A percentile compares a stretch with the other conserved stretches of the same genome.
These are phyloP conservation scores for Fabriciana adippe DNA, from an alignment of 2,888 invertebrate species.

Conservation along the genomic window DNA sequence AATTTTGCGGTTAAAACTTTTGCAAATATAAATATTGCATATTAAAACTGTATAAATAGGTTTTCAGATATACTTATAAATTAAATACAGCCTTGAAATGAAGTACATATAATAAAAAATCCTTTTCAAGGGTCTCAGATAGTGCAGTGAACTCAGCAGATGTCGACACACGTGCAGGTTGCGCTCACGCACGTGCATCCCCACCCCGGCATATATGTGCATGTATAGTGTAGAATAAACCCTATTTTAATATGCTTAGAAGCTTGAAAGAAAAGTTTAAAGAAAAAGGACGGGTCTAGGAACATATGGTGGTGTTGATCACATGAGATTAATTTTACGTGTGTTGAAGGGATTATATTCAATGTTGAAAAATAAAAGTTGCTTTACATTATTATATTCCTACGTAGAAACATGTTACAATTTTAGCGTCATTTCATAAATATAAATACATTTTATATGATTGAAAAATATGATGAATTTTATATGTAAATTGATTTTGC, in stretches of 20 bases:
- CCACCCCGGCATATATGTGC: constrained; percentile 9
- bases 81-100: constrained; percentile 19
- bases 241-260: constrained; percentile 11
- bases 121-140: constrained; percentile 49
- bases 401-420: no score
- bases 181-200: constrained; percentile 49
- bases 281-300: constrained; percentile 16
- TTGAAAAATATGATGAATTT: no score
- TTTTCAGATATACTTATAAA: background rate
- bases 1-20: no score
- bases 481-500: no score
- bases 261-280: constrained; percentile 2
- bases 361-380: constrained; percentile 1
- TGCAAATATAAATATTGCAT: no score
- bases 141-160: constrained; percentile 65
- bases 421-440: no score
- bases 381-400: no score
- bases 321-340: constrained; percentile 13
- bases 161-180: constrained; percentile 56
- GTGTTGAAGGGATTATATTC: background rate
- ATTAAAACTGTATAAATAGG: no score
- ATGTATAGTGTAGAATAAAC: constrained; percentile 12
- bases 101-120: constrained; percentile 22
- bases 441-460: no score
- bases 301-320: constrained; percentile 16